Percentiles rank a stretch among this genome's conserved stretches.
Conservation (phyloP, 1,140 invertebrate genomes). For the Pinna nobilis region DNA sequence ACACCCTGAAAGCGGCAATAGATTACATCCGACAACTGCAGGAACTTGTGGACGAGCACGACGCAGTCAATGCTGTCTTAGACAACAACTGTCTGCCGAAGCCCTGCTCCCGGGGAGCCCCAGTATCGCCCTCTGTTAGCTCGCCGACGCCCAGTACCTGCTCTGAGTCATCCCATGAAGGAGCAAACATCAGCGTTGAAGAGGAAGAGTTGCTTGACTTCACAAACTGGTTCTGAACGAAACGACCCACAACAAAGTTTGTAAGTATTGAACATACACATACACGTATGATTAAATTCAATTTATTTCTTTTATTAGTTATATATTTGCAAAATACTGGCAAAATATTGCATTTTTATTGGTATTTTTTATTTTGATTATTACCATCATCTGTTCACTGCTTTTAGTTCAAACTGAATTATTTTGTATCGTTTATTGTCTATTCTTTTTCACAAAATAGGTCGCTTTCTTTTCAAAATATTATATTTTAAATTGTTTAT, state of each 20-base stretch:
- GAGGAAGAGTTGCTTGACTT: constrained; percentile 93
- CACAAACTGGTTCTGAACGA: constrained; percentile 82
- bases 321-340: no score
- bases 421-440: no score
- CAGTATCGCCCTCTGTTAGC: constrained; percentile 29
- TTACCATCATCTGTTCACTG: no score
- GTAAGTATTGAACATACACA: not conserved
- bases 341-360: no score
- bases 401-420: no score
- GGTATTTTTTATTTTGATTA: no score
- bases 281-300: not conserved
- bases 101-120: not conserved
- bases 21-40: constrained; percentile 94
- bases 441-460: no score
- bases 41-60: constrained; percentile 81
- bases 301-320: no score
- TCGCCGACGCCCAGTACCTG: constrained; percentile 83
- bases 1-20: constrained; percentile 93
- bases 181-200: constrained; percentile 88
- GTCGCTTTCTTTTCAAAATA: no score
- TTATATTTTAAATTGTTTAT: no score
- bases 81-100: constrained; percentile 39
- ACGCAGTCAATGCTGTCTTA: constrained; percentile 51
- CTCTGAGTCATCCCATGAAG: constrained; percentile 84
- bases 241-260: not conserved